Base-by-base conservation (phyloP, 2,888 invertebrate genomes). In the Electrophaes corylata region DNA sequence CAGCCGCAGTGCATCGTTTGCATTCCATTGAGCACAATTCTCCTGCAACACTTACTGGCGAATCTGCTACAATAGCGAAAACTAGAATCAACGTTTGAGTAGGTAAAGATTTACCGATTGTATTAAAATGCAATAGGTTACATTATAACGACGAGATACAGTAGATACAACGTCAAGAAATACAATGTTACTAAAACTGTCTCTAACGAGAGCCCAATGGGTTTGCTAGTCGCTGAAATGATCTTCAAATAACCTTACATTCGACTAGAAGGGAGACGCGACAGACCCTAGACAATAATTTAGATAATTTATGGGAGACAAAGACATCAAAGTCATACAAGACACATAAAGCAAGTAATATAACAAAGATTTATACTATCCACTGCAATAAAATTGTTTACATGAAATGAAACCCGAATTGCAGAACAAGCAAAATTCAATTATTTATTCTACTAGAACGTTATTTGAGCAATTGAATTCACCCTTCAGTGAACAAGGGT, bases 1-100 rank as follows among this genome's bases (percentile, higher is more conserved):
- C 85, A 40, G 84, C 84, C 48, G 84, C 84, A 37, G 81, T 82
- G 73, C 91, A 91, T 66, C 87, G 79, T 76, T 83, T 90, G 83
- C 91, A 91, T 76, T 81, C 79, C 55, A 72, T 74, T 54, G 71
- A 69, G 68, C 85, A 87, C 73, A 78, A 75, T 61, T 76, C 79
- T 66, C 78, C 83, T 79, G 82, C 71, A 78, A 85, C 79, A 81
- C 79, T 79, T 76, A 75, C 67, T 65, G 75, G 69, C 64, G 77
- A 71, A 72, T 80, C 81, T 74, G 81, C 73, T 82, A 84, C 73
- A 83, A 79, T 65, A 53, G 14, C 60, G 23, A 57, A 57, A 19
- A 46, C 46, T 47, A 43, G 45, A 50, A 57, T 33, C 40, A 23
- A 20, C 16, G 19, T 16, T 41, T 40, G 26, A 18, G 14, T 20